Conservation (phyloP, 1,140 invertebrate genomes). For the Augochlora pura region DNA sequence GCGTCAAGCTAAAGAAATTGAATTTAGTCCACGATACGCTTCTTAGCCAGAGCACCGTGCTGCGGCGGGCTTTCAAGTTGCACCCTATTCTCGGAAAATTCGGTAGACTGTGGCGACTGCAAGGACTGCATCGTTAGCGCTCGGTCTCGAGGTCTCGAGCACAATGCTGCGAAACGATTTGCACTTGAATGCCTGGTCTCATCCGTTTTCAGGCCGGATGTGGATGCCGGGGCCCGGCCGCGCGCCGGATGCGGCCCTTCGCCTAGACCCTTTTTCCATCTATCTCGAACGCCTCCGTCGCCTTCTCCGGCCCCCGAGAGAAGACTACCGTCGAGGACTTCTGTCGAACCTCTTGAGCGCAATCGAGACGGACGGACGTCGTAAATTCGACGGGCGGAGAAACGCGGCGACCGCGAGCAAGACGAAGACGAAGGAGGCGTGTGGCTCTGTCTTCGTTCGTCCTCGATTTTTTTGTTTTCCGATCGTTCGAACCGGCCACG, state of each 20-base stretch:
- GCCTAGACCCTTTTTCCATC: background rate
- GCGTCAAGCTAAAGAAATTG: too few species aligned
- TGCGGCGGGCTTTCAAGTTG: background rate
- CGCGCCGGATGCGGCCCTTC: slow-evolving; percentile 68
- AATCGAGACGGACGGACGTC: slow-evolving; percentile 9
- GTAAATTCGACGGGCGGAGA: slow-evolving; percentile 14
- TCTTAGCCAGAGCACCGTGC: too few species aligned
- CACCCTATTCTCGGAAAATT: background rate
- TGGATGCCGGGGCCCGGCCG: slow-evolving; percentile 42
- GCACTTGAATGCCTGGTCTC: slow-evolving; percentile 73
- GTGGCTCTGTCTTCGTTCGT: background rate
- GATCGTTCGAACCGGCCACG: background rate
- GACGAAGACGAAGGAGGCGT: too few species aligned
- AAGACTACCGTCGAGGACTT: background rate
- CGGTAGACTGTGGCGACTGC: background rate
- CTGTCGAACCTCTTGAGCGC: background rate
- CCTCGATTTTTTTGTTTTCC: slow-evolving; percentile 3
- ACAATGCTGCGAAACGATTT: slow-evolving; percentile 72
- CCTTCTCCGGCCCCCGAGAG: too few species aligned
- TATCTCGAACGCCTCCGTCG: background rate
- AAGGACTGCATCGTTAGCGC: slow-evolving; percentile 33
- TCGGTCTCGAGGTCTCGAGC: slow-evolving; percentile 57
- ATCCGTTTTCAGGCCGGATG: slow-evolving; percentile 69
- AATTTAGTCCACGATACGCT: too few species aligned
- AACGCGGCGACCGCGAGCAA: background rate